Percentiles rank a stretch among this genome's conserved stretches.
phyloP scores from a whole-genome alignment of 37 sponge, comb jelly and placozoan genomes.

The Eunapius fragilis region DNA sequence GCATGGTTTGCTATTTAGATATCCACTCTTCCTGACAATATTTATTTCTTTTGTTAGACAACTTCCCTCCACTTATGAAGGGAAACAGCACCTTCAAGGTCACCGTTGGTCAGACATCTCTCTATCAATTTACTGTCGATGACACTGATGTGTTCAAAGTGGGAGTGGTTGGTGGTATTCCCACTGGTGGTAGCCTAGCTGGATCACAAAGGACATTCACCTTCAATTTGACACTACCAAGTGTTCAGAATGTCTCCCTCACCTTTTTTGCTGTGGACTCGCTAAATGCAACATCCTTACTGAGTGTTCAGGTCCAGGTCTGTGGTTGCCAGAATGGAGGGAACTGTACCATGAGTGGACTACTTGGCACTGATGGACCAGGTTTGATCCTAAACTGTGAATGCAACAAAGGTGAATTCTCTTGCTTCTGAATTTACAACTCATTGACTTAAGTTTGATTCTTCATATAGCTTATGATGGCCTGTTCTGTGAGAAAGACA shows the following conservation, averaged over 20 bases:
- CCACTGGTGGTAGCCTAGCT: neutral
- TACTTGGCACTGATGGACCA: constrained; percentile 4
- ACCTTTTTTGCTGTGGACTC: constrained; percentile 43
- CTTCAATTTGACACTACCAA: constrained; percentile 22
- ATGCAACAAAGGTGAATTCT: constrained; percentile 39
- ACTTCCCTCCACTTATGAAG: constrained; percentile 23
- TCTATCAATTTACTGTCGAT: constrained; percentile 16
- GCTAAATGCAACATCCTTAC: constrained; percentile 1
- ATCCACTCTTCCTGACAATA: neutral
- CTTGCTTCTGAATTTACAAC: neutral
- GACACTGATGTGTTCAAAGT: constrained; percentile 6
- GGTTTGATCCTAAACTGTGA: constrained; percentile 34
- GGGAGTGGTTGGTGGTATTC: neutral
- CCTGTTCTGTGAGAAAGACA: constrained; percentile 48
- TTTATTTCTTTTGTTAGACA: constrained; percentile 10
- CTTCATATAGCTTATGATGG: constrained; percentile 47
- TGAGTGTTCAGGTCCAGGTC: constrained; percentile 35
- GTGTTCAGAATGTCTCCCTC: neutral
- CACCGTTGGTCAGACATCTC: neutral
- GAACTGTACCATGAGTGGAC: constrained; percentile 51
- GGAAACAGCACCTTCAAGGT: constrained; percentile 2
- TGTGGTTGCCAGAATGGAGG: constrained; percentile 66
- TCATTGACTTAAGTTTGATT: neutral
- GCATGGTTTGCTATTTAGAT: no score
- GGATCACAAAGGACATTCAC: constrained; percentile 4